Conservation (phyloP, 2,888 invertebrate genomes). For the Lithophane ornitopus region DNA sequence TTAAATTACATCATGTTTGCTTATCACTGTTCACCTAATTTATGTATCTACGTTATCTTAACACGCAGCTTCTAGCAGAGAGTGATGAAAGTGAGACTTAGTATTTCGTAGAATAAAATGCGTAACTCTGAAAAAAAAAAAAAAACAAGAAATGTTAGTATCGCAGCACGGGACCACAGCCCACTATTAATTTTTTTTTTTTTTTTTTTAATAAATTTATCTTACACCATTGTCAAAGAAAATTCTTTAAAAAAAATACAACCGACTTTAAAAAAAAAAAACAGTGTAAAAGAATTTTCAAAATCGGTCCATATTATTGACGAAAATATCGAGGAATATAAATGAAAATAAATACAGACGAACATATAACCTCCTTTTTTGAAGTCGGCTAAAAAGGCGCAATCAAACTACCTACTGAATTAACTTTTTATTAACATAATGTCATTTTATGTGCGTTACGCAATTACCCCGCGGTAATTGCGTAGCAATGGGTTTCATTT, state of each 20-base stretch:
- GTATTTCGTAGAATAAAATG: not conserved
- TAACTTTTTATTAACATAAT: not conserved
- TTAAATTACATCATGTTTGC: constrained; percentile 38
- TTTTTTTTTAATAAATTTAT: not conserved
- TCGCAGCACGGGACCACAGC: not conserved
- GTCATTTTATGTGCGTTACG: no score
- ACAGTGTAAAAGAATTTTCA: no score
- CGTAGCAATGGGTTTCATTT: no score
- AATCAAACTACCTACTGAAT: no score
- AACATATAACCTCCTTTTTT: no score
- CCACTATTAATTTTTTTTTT: not conserved
- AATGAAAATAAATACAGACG: no score
- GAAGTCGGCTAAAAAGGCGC: not conserved
- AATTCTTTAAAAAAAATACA: not conserved
- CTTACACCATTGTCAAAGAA: not conserved
- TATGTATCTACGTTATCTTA: constrained; percentile 5
- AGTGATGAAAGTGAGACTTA: constrained; percentile 27
- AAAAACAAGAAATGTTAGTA: not conserved
- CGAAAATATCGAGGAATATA: no score
- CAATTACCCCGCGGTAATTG: no score
- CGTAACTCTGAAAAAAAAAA: not conserved
- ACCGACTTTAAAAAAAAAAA: no score
- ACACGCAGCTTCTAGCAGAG: not conserved
- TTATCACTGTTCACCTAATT: constrained; percentile 22
- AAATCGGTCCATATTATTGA: no score